Evolutionary conservation across 1,140 invertebrate species (phyloP).

Genomic region (Atopsyche davidsoni): DNA sequence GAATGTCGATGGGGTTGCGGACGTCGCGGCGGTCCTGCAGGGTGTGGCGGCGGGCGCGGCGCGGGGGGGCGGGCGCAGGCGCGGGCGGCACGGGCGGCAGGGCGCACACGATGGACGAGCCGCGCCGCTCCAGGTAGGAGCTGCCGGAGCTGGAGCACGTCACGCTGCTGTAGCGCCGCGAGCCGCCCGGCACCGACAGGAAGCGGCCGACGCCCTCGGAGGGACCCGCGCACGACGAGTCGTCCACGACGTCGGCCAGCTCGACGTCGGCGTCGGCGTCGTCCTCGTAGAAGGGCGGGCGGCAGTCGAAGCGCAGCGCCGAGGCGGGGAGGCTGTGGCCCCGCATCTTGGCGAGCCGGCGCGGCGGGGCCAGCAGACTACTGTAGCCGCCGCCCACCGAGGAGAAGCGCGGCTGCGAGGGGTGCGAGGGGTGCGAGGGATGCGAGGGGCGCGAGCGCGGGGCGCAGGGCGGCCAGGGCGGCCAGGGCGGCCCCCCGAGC

Average conservation of each 20-base stretch:
- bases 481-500: slow-evolving; percentile 46
- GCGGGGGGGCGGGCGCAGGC: slow-evolving; percentile 35
- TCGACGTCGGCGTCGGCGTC: slow-evolving; percentile 45
- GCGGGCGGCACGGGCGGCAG: slow-evolving; percentile 54
- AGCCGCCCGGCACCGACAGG: slow-evolving; percentile 47
- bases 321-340: slow-evolving; percentile 51
- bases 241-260: slow-evolving; percentile 40
- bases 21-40: slow-evolving; percentile 50
- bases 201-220: slow-evolving; percentile 41
- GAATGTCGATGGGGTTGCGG: slow-evolving; percentile 68
- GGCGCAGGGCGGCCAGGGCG: slow-evolving; percentile 47
- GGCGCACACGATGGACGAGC: slow-evolving; percentile 66
- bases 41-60: slow-evolving; percentile 47
- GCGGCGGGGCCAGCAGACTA: slow-evolving; percentile 58
- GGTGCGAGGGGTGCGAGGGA: slow-evolving; percentile 46
- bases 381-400: slow-evolving; percentile 66
- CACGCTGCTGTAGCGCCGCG: slow-evolving; percentile 66
- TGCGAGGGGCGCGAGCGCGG: slow-evolving; percentile 38
- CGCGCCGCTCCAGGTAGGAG: slow-evolving; percentile 70
- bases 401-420: slow-evolving; percentile 52
- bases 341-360: slow-evolving; percentile 47
- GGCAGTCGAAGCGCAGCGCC: slow-evolving; percentile 48
- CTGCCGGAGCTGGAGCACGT: slow-evolving; percentile 76
- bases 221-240: slow-evolving; percentile 37
- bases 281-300: slow-evolving; percentile 39